Percentiles rank a stretch among this genome's conserved stretches.
These are phyloP conservation scores for Xiphias gladius DNA, from an alignment of 2,113 vertebrate species.

Conservation along the genomic window DNA sequence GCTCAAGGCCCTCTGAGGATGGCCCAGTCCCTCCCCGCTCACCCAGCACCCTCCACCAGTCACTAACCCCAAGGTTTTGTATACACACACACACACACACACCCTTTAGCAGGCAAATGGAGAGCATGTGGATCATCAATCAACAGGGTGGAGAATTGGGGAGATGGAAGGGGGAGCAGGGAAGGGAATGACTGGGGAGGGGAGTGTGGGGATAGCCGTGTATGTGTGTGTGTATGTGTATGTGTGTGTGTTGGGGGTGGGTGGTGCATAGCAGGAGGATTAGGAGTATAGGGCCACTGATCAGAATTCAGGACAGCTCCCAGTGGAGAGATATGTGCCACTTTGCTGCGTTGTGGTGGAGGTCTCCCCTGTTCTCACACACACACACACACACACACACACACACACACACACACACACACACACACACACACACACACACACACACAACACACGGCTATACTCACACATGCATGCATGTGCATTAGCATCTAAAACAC, in stretches of 20 bases:
- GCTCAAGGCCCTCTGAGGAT: slow-evolving; percentile 70
- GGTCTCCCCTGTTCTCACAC: slow-evolving; percentile 61
- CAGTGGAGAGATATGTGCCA: slow-evolving; percentile 57
- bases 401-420: slow-evolving; percentile 1
- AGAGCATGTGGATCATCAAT: slow-evolving; percentile 80
- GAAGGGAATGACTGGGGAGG: slow-evolving; percentile 12
- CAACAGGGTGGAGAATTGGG: slow-evolving; percentile 60
- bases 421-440: too few relatives aligned
- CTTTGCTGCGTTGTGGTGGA: slow-evolving; percentile 70
- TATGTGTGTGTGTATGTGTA: background rate
- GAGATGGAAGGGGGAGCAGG: background rate
- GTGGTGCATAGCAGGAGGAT: slow-evolving; percentile 4
- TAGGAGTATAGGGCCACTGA: slow-evolving; percentile 51
- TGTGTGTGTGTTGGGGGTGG: slow-evolving; percentile 5
- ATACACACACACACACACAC: slow-evolving; percentile 9
- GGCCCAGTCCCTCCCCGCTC: slow-evolving; percentile 48
- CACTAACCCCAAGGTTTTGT: slow-evolving; percentile 30
- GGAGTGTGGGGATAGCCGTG: background rate
- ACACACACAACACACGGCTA: too few relatives aligned
- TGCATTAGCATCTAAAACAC: slow-evolving; percentile 32
- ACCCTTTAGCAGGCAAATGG: slow-evolving; percentile 70
- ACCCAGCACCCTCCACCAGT: slow-evolving; percentile 46
- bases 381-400: slow-evolving; percentile 46
- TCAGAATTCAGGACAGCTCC: slow-evolving; percentile 86
- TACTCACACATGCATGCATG: background rate